These are phyloP conservation scores for Vulpes lagopus DNA, from an alignment of 2,113 vertebrate genomes.

Conservation along the genomic window DNA sequence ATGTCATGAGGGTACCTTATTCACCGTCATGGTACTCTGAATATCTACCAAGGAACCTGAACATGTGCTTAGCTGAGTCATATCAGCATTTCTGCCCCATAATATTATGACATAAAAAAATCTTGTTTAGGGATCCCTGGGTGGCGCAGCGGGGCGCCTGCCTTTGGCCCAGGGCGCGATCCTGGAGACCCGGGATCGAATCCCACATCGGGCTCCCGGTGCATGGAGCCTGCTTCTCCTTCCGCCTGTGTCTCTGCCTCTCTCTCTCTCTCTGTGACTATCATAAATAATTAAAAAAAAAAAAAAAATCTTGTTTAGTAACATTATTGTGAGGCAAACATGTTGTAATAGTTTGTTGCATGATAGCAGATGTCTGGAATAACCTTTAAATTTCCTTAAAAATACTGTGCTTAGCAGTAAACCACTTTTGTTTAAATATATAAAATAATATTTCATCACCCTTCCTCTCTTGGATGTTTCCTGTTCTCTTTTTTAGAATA, in stretches of 20 bases:
- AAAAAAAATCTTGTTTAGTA: background rate
- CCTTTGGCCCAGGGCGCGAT: too few relatives aligned
- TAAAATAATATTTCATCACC: background rate
- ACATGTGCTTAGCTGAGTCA: background rate
- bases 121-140: too few relatives aligned
- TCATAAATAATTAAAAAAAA: too few relatives aligned
- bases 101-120: background rate
- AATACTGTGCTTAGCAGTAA: background rate
- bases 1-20: background rate
- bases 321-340: background rate
- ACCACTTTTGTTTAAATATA: background rate
- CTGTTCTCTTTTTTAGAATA: slow-evolving; percentile 56
- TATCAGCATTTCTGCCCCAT: background rate
- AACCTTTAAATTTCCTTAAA: background rate
- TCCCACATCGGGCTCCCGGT: too few relatives aligned
- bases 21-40: background rate
- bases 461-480: slow-evolving; percentile 60
- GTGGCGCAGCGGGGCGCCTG: too few relatives aligned
- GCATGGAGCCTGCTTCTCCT: too few relatives aligned
- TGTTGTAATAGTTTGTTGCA: background rate
- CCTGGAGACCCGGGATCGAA: too few relatives aligned
- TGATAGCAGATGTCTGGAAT: background rate
- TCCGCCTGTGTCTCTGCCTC: too few relatives aligned
- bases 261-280: too few relatives aligned
- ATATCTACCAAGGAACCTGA: too few relatives aligned